Percentiles rank a stretch among this genome's conserved stretches.
These are phyloP conservation scores for Centropristis striata DNA, from an alignment of 2,113 vertebrate species.

Conservation along the genomic window DNA sequence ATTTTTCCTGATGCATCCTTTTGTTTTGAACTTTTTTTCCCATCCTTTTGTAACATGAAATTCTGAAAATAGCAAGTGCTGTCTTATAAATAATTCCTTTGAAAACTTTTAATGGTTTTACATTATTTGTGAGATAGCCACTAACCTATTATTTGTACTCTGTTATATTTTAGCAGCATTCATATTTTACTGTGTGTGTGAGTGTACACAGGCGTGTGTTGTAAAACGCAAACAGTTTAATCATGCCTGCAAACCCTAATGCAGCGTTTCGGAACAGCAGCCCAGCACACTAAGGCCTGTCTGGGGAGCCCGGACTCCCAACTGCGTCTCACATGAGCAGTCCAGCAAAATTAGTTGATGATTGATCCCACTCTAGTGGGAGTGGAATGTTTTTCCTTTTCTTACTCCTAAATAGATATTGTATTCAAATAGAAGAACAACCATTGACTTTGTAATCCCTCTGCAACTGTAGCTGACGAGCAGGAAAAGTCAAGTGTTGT, in stretches of 20 bases:
- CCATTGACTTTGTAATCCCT: conserved; percentile 90
- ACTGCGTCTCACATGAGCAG: conserved; percentile 84
- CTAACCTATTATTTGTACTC: conserved; percentile 43
- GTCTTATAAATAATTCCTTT: conserved; percentile 25
- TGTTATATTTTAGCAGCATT: conserved; percentile 42
- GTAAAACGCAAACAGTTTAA: conserved; percentile 81
- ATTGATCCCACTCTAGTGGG: conserved; percentile 84
- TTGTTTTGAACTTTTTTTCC: conserved; percentile 14
- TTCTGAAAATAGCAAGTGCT: conserved; percentile 4
- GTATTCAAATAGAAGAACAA: conserved; percentile 89
- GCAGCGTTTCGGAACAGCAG: conserved; percentile 67
- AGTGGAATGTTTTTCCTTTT: conserved; percentile 65
- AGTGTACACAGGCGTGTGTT: conserved; percentile 16
- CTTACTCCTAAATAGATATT: conserved; percentile 84
- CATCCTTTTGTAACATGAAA: background rate
- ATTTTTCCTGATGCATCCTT: background rate
- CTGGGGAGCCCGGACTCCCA: conserved; percentile 77
- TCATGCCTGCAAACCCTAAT: conserved; percentile 76
- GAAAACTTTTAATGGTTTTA: conserved; percentile 44
- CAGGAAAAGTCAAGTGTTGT: conserved; percentile 88
- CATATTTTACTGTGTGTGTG: conserved; percentile 30
- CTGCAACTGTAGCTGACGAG: conserved; percentile 84
- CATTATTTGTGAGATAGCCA: conserved; percentile 32
- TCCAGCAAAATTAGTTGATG: conserved; percentile 87
- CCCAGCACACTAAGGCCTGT: conserved; percentile 56